Base-by-base conservation (phyloP, 2,113 vertebrate species). In the Ahaetulla prasina region DNA sequence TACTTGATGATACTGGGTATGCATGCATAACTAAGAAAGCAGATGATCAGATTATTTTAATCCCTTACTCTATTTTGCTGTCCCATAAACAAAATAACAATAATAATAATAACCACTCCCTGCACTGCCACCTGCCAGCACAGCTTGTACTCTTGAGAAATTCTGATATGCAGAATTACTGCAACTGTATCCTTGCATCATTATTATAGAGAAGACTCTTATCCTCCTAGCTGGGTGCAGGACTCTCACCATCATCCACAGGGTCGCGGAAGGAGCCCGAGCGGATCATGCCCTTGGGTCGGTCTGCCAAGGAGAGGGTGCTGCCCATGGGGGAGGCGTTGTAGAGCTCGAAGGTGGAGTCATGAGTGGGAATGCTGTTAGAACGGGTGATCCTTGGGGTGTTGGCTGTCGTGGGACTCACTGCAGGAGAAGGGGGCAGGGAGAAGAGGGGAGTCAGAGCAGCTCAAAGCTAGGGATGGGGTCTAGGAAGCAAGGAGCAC, bases 351-450 rank as follows among this genome's bases (percentile, higher is more conserved):
- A 99, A 98, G 92, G 98, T 98, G 94, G 98, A 98, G 86, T 99
- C 99, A 8, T 99, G 99, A 89, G 98, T 98, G 52, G 99, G 99
- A 96, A 99, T 99, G 98, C 99, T 99, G 98, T 99, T 99, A 96
- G 99, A 99, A 90, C 99, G 98, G 94, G 98, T 99, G 98, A 99
- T 99, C 95, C 98, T 98, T 0, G 98, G 98, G 94, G 98, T 94
- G 93, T 98, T 85, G 87, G 97, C 97, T 23, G 98, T 96, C 60
- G 98, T 98, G 95, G 98, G 98, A 90, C 98, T 98, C 98, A 97
- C 97, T 97, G 95, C 93, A 96, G 63, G 95, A 96, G 96, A 96
- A 98, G 95, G 97, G 95, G 91, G 94, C 10, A 0, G 12, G 96
- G 87, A 54, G 53, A 87, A 85, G 89, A 93, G 90, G 93, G 95